Base-by-base conservation (phyloP, 2,113 vertebrate species). In the Willisornis vidua region DNA sequence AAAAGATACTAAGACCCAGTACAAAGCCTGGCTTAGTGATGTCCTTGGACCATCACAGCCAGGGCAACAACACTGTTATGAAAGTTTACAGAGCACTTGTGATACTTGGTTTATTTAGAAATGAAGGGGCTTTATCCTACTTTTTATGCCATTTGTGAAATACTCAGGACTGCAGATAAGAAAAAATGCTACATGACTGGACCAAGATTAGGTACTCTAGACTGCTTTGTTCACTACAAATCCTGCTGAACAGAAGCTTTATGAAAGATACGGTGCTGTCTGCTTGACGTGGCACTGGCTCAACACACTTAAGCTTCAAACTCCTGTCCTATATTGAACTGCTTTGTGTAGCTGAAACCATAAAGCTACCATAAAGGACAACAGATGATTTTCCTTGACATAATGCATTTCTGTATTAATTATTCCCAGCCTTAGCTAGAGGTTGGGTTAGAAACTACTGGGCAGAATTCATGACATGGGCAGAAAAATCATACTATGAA, bases 111-210 rank as follows among this genome's bases (percentile, higher is more conserved):
- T 70, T 89, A 35, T 52, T 81, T 78, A 78, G 62, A 89, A 16
- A 85, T 37, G 2, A 66, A 10, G 1, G 4, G 2, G 1, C 4
- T 52, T 68, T 28, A 8, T 39, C 13, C 7, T 45, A 15, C 2
- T 66, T 88, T 81, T 82, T 82, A 31, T 28, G 57, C 7, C 5
- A 37, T 51, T 76, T 87, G 5, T 65, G 54, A 85, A 79, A 89
- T 54, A 29, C 4, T 61, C 20, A 24, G 26, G 37, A 49, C 8
- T 66, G 20, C 28, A 68, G 28, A 48, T 8, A 49, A 41, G 35
- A 79, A 78, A 79, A 85, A 62, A 14, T 3, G 10, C 10, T 62
- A 66, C 88, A 81, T 39, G 78, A 35, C 5, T 24, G 43, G 12
- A 58, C 7, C 13, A 55, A 77, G 43, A 63, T 17, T 7, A 45